phyloP scores from a whole-genome alignment of 2,888 invertebrate genomes.

The Acleris holmiana region DNA sequence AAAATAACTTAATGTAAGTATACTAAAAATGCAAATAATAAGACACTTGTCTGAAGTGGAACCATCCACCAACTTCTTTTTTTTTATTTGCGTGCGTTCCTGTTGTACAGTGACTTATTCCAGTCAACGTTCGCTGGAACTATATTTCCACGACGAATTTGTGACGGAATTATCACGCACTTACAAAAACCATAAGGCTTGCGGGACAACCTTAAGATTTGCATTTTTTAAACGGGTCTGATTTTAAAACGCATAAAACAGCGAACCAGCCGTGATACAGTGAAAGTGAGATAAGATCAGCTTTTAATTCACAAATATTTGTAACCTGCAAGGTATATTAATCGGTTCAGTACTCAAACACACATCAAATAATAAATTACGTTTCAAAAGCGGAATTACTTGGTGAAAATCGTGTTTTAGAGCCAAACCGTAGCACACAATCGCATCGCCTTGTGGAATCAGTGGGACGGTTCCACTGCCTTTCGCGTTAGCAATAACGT shows the following conservation, averaged over 20 bases:
- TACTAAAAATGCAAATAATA: too few species aligned
- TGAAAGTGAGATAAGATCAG: conserved; percentile 44
- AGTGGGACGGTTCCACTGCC: conserved; percentile 59
- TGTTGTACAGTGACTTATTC: conserved; percentile 17
- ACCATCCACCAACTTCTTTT: too few species aligned
- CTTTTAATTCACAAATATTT: conserved; percentile 45
- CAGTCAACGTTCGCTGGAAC: conserved; percentile 21
- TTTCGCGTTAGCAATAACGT: conserved; percentile 55
- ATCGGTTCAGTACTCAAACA: background rate
- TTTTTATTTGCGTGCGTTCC: background rate
- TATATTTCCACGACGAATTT: conserved; percentile 13
- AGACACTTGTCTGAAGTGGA: too few species aligned
- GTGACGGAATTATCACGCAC: conserved; percentile 17
- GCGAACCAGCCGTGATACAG: conserved; percentile 37
- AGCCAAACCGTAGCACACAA: conserved; percentile 41
- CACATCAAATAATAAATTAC: background rate
- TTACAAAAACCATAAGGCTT: background rate
- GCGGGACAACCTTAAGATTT: background rate
- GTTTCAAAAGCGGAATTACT: background rate
- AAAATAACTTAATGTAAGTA: too few species aligned
- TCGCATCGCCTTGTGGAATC: conserved; percentile 58
- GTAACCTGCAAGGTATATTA: background rate
- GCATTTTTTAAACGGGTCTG: background rate
- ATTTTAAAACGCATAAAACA: conserved; percentile 24
- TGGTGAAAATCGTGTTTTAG: conserved; percentile 1